Percentiles rank a stretch among this genome's conserved stretches.
Evolutionary conservation across 2,797 vertebrate genomes (phyloP).

Genomic region (Hapalemur alaotrensis): DNA sequence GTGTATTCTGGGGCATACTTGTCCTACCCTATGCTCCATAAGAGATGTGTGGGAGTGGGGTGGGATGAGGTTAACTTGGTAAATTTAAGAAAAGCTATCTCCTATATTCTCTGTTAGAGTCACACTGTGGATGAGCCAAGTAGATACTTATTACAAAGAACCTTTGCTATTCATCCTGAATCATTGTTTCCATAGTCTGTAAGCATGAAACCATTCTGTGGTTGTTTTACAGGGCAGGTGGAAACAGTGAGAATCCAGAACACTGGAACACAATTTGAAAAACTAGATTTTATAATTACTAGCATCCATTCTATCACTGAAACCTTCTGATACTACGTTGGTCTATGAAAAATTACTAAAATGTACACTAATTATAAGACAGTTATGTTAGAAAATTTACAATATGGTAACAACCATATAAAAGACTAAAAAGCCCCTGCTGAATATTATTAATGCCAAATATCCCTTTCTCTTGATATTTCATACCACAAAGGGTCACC

Average conservation of each 20-base stretch:
- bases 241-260: background rate
- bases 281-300: background rate
- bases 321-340: background rate
- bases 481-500: background rate
- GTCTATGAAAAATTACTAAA: background rate
- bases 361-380: background rate
- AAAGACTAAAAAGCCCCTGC: background rate
- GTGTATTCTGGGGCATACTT: background rate
- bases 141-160: background rate
- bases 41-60: background rate
- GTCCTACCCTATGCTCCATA: background rate
- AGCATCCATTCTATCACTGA: background rate
- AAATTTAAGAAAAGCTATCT: background rate
- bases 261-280: background rate
- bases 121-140: background rate
- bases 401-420: background rate
- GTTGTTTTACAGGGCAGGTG: background rate
- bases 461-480: background rate
- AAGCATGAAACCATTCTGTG: background rate
- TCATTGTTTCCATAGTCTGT: background rate
- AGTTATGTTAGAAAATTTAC: background rate
- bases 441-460: background rate
- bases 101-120: background rate
- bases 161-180: background rate
- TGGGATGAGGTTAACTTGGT: background rate